Percentiles rank a stretch among this genome's conserved stretches.
Conservation (phyloP, 2,113 vertebrate genomes). For the Sylvilagus bachmani region DNA sequence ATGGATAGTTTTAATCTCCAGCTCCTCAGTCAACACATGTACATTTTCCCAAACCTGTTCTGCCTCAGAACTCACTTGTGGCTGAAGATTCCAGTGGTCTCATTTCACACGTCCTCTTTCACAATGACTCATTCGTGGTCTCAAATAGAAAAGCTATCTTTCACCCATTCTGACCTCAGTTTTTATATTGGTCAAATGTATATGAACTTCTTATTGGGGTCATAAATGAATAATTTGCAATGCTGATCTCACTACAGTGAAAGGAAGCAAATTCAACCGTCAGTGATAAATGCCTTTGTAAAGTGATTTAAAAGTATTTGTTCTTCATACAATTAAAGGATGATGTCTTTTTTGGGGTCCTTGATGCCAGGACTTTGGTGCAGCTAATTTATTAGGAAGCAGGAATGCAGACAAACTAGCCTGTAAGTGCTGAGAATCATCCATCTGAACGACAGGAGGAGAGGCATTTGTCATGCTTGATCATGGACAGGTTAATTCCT, state of each 20-base stretch:
- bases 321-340: not conserved
- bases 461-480: too few relatives aligned
- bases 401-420: not conserved
- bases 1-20: not conserved
- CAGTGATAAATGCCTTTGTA: not conserved
- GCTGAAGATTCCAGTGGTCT: not conserved
- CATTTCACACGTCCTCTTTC: not conserved
- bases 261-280: not conserved
- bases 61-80: not conserved
- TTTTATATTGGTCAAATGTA: not conserved
- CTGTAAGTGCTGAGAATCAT: not conserved
- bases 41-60: not conserved
- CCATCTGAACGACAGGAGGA: too few relatives aligned
- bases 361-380: not conserved
- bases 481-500: too few relatives aligned
- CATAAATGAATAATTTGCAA: not conserved
- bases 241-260: not conserved
- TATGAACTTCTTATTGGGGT: not conserved
- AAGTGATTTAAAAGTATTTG: not conserved
- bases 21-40: not conserved
- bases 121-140: not conserved
- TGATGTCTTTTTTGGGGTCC: not conserved
- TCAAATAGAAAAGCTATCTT: not conserved
- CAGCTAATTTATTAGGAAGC: not conserved
- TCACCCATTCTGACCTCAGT: not conserved